phyloP scores from a whole-genome alignment of 2,113 vertebrate genomes.

The Myanophis thanlyinensis region DNA sequence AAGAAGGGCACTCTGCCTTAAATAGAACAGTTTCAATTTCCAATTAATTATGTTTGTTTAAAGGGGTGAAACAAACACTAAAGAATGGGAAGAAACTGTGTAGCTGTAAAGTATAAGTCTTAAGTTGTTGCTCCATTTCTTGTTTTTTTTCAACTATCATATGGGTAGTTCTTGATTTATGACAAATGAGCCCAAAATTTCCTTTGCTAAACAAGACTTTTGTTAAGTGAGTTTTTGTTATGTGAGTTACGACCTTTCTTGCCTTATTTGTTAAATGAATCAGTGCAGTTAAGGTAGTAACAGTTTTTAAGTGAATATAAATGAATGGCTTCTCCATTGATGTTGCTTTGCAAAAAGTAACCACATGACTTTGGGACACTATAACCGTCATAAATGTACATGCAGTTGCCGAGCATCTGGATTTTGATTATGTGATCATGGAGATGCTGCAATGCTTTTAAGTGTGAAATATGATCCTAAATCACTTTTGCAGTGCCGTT shows the following conservation, averaged over 20 bases:
- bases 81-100: neutral
- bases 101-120: neutral
- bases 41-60: neutral
- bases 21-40: neutral
- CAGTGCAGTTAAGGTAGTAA: neutral
- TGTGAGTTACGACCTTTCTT: no score
- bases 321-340: neutral
- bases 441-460: neutral
- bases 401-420: no score
- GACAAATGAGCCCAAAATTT: no score
- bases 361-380: neutral
- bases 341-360: neutral
- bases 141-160: neutral
- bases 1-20: neutral
- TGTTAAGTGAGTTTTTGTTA: no score
- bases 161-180: no score
- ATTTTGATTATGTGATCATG: neutral
- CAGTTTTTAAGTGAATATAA: neutral
- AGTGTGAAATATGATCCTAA: neutral
- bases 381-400: neutral
- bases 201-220: no score
- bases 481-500: neutral
- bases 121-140: neutral
- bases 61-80: neutral
- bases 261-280: neutral